Base-by-base conservation (phyloP, 2,797 vertebrate genomes). In the Sparus aurata region DNA sequence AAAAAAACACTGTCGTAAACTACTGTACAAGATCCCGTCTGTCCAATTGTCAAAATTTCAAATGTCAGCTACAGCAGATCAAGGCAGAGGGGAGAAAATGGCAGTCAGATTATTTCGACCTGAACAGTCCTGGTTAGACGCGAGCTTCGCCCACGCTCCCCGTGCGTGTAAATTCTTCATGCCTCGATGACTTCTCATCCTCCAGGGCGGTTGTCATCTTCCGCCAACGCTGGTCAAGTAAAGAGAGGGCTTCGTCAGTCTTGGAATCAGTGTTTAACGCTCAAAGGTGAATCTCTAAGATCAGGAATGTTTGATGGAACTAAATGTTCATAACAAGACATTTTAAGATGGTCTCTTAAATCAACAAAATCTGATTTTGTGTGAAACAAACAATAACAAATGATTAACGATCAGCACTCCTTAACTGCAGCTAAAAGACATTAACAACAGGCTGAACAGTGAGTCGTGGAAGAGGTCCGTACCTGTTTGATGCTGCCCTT, bases 401-500 rank as follows among this genome's bases (percentile, higher is more conserved):
- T 10, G 11, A 53, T 55, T 17, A 18, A 45, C 17, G 38, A 3
- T n/a, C 9, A 20, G 12, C 23, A 25, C 45, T 34, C 0, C 46
- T 41, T 25, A 25, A 10, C 20, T 53, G 18, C 43, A 61, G 55
- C 16, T 2, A 70, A 27, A 7, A 4, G 5, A 75, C 20, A 22
- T 15, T 27, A 11, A 46, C 54, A 80, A 47, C 18, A 11, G 22
- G 12, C 4, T 27, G 16, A 64, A 47, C 25, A 53, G 20, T 23
- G 22, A n/a, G n/a, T 8, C 0, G 0, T 53, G 6, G 11, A 8
- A 23, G n/a, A 38, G 12, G 22, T 73, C 3, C 13, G 18, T 86
- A 90, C 93, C 96, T 98, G 95, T 64, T 73, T 92, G 62, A 97
- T 27, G 69, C 90, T 94, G 60, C 97, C 97, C 20, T 95, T 92